Base-by-base conservation (phyloP, 2,888 invertebrate species). In the Leptinotarsa rubiginosa region DNA sequence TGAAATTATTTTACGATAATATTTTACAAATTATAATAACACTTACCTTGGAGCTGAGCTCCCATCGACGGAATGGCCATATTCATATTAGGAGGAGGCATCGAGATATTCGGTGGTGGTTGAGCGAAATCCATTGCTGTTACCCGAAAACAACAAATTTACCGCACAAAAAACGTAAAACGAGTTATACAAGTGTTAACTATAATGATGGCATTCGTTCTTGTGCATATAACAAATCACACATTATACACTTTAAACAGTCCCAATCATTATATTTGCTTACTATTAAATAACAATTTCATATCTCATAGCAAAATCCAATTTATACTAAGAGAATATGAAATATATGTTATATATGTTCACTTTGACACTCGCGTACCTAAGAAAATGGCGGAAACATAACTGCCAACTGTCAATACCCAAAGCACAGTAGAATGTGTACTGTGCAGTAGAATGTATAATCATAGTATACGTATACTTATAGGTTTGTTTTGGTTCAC, bases 31-130 rank as follows among this genome's bases (percentile, higher is more conserved):
- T 41, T 41, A 41, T 41, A 10, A 41, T 41, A 41, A n/a, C 16
- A 5, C 52, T 80, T 82, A 68, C 84, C 83, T 75, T 80, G 81
- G 20, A 65, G 85, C 75, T 83, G 71, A 31, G 79, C 80, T 75
- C 83, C 73, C 69, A 83, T 83, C 66, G 82, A 80, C n/a, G 49
- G 50, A 47, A 68, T 47, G 18, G 69, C 47, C 70, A 76, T 69
- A 22, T 68, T 66, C 65, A 81, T 82, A n/a, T 81, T 80, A 47
- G 86, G 86, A 41, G 84, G 89, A 56, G 89, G 86, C 2, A 87
- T 86, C 87, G 90, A 86, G 80, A 88, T 89, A 79, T 89, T 89
- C 13, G 89, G 89, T 65, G 90, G 87, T 50, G 86, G 86, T 78
- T 86, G 86, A 65, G 86, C 86, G 75, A 87, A 87, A 67, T 87